Conservation (phyloP, 2,797 vertebrate genomes). For the Glossophaga mutica region DNA sequence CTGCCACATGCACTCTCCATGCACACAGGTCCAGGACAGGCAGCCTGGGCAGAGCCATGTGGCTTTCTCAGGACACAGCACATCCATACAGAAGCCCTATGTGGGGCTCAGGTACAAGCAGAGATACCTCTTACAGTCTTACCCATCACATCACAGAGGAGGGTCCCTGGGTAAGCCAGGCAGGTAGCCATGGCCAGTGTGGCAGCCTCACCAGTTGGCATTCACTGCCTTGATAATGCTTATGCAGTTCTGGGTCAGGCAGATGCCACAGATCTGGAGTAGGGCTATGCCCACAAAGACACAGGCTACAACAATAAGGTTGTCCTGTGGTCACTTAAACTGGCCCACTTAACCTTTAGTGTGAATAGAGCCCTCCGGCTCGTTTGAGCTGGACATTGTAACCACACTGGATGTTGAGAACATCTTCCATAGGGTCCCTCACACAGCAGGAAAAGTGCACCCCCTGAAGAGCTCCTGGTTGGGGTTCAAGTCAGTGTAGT, state of each 20-base stretch:
- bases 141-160: background rate
- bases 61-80: background rate
- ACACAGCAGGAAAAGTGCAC: slow-evolving; percentile 95
- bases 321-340: slow-evolving; percentile 95
- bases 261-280: slow-evolving; percentile 95
- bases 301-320: slow-evolving; percentile 90
- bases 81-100: background rate
- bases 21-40: background rate
- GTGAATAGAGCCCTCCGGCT: slow-evolving; percentile 88
- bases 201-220: slow-evolving; percentile 90
- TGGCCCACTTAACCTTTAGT: slow-evolving; percentile 94
- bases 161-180: background rate
- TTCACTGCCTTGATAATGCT: slow-evolving; percentile 94
- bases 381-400: slow-evolving; percentile 90
- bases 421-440: slow-evolving; percentile 92
- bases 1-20: background rate
- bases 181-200: background rate
- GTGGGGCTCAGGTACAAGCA: background rate
- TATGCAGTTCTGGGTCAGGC: slow-evolving; percentile 92
- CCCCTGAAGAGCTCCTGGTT: slow-evolving; percentile 92
- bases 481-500: slow-evolving; percentile 92
- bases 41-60: background rate
- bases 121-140: background rate
- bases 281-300: slow-evolving; percentile 91
- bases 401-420: slow-evolving; percentile 94